These are phyloP conservation scores for Athalia rosae DNA, from an alignment of 2,888 invertebrate genomes.

Conservation along the genomic window DNA sequence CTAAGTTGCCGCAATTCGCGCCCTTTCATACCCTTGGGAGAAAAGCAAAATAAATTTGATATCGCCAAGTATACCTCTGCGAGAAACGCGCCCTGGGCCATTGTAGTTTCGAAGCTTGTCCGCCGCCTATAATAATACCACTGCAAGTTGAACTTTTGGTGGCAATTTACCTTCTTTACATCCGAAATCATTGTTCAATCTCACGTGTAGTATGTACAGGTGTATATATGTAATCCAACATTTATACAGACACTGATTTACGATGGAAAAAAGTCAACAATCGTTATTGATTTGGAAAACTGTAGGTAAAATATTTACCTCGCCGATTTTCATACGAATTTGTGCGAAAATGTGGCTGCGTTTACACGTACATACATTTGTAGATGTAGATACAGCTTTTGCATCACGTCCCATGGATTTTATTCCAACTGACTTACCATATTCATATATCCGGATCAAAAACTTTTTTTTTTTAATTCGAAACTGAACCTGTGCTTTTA, in stretches of 20 bases:
- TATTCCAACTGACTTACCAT: not conserved
- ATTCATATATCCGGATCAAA: not conserved
- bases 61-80: conserved; percentile 15
- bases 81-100: conserved; percentile 10
- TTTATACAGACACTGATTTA: too few relatives aligned
- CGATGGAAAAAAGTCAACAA: not conserved
- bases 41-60: conserved; percentile 39
- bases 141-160: not conserved
- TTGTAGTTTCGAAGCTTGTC: conserved; percentile 30
- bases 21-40: conserved; percentile 19
- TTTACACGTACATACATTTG: too few relatives aligned
- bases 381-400: too few relatives aligned
- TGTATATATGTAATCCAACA: too few relatives aligned
- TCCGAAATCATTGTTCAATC: not conserved
- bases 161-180: not conserved
- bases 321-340: not conserved
- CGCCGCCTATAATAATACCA: not conserved
- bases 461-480: conserved; percentile 4
- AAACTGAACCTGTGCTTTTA: not conserved
- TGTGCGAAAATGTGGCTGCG: not conserved
- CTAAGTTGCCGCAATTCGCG: conserved; percentile 32
- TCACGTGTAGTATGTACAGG: too few relatives aligned
- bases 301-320: conserved; percentile 32
- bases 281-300: conserved; percentile 25
- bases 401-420: too few relatives aligned